Percentiles rank a stretch among this genome's conserved stretches.
Evolutionary conservation across 2,888 invertebrate genomes (phyloP).

Genomic region (Carpatolechia fugitivella): DNA sequence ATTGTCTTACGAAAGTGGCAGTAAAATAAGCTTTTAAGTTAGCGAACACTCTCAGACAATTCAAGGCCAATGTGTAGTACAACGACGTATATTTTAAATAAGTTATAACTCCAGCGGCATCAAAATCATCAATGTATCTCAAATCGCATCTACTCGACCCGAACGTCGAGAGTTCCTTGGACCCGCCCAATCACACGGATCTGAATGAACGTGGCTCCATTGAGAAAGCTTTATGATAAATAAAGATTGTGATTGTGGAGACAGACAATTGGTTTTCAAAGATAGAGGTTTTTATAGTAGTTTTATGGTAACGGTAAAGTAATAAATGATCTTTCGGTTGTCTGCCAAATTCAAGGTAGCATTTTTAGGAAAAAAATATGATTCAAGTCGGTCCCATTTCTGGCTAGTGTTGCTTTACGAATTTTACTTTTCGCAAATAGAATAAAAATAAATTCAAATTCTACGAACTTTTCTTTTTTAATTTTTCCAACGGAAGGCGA

Average conservation of each 20-base stretch:
- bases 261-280: background rate
- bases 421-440: background rate
- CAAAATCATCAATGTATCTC: too few relatives aligned
- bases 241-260: background rate
- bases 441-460: constrained; percentile 32
- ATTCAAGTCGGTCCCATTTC: background rate
- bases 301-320: background rate
- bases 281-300: background rate
- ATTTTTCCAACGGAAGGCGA: constrained; percentile 53
- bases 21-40: background rate
- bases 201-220: background rate
- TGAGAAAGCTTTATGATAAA: background rate
- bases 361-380: background rate
- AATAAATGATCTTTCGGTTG: background rate
- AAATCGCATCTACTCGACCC: too few relatives aligned
- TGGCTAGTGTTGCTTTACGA: background rate
- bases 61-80: too few relatives aligned
- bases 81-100: too few relatives aligned
- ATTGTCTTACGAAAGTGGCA: background rate
- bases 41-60: background rate
- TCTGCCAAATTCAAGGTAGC: background rate
- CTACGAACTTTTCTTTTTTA: constrained; percentile 38
- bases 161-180: too few relatives aligned
- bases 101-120: too few relatives aligned
- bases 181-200: background rate